phyloP scores from a whole-genome alignment of 1,140 invertebrate species.

The Patella vulgata region DNA sequence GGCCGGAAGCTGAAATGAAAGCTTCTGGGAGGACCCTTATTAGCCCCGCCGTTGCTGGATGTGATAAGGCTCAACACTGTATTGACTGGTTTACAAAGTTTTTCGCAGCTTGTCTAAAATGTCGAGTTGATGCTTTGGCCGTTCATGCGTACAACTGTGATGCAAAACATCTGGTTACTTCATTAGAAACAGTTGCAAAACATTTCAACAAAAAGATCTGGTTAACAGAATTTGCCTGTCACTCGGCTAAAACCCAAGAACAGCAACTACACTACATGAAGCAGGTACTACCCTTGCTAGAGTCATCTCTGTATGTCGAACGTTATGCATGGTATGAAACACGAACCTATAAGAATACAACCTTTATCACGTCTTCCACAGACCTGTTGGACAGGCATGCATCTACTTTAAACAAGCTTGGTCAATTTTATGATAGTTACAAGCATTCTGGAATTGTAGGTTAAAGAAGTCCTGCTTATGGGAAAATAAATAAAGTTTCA shows the following conservation, averaged over 20 bases:
- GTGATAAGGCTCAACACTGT: neutral
- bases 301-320: conserved; percentile 4
- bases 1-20: neutral
- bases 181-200: conserved; percentile 2
- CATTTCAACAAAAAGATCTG: conserved; percentile 10
- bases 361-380: too few relatives aligned
- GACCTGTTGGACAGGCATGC: too few relatives aligned
- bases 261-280: conserved; percentile 12
- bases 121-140: conserved; percentile 10
- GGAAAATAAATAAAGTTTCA: too few relatives aligned
- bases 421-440: too few relatives aligned
- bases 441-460: too few relatives aligned
- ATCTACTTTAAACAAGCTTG: too few relatives aligned
- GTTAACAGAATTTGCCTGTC: conserved; percentile 24
- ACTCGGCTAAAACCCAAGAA: neutral
- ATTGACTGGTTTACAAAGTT: conserved; percentile 14
- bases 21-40: neutral
- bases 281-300: conserved; percentile 11
- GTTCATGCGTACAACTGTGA: conserved; percentile 15
- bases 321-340: conserved; percentile 34
- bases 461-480: too few relatives aligned
- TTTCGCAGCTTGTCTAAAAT: conserved; percentile 14
- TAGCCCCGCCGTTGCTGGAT: conserved; percentile 4
- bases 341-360: conserved; percentile 22
- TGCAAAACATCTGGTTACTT: conserved; percentile 7